phyloP scores from a whole-genome alignment of 2,797 vertebrate genomes.

The Pyrocephalus nanus region DNA sequence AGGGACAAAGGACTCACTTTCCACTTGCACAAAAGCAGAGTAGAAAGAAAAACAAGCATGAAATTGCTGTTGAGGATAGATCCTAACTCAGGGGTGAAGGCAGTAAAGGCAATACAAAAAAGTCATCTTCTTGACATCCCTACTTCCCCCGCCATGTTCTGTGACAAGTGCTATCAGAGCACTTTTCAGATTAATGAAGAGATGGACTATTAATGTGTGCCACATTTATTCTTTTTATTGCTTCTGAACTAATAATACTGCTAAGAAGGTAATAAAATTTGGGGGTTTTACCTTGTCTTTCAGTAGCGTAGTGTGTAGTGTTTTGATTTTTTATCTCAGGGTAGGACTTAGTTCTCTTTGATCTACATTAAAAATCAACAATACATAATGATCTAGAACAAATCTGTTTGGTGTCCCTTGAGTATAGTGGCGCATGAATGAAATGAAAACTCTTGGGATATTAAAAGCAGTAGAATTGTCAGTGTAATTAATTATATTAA shows the following conservation, averaged over 20 bases:
- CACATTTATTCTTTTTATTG: neutral
- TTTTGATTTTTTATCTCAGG: neutral
- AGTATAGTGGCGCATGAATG: neutral
- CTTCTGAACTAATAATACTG: neutral
- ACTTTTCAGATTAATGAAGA: neutral
- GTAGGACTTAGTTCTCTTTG: neutral
- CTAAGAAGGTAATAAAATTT: neutral
- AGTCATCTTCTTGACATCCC: neutral
- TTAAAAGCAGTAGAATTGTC: neutral
- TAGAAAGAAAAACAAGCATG: neutral
- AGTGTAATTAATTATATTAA: neutral
- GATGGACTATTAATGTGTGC: neutral
- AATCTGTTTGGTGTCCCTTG: neutral
- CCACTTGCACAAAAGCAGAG: neutral
- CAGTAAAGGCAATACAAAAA: neutral
- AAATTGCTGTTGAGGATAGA: neutral
- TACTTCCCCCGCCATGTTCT: fast-evolving
- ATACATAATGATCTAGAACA: neutral
- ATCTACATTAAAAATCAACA: neutral
- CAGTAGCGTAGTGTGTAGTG: neutral
- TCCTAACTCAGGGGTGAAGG: neutral
- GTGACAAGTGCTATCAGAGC: neutral
- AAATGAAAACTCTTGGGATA: neutral
- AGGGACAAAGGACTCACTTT: neutral
- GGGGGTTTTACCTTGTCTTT: neutral